Conservation (phyloP, 2,113 vertebrate species). For the Erpornis zantholeuca region DNA sequence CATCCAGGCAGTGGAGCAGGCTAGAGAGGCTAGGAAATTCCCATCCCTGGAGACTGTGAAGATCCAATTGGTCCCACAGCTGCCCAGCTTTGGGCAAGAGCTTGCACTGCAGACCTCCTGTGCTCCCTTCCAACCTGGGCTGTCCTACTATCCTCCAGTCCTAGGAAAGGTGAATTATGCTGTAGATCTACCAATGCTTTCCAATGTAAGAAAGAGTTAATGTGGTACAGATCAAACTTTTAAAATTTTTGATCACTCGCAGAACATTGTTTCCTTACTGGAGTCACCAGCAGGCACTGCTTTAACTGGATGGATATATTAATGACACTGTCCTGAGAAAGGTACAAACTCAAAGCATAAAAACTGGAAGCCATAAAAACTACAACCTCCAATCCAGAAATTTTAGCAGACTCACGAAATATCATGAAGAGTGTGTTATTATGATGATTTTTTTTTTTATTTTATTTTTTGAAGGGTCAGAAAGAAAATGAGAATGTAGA, state of each 20-base stretch:
- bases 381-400: not conserved
- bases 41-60: not conserved
- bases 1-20: not conserved
- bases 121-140: not conserved
- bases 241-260: accelerated
- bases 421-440: not conserved
- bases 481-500: not conserved
- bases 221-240: not conserved
- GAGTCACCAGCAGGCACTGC: not conserved
- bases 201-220: not conserved
- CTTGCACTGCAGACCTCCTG: not conserved
- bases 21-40: not conserved
- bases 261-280: not conserved
- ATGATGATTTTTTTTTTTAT: not conserved
- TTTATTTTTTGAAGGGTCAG: not conserved
- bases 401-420: not conserved
- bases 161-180: not conserved
- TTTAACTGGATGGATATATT: not conserved
- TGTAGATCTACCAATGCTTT: not conserved
- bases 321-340: not conserved
- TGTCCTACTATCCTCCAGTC: not conserved
- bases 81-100: not conserved
- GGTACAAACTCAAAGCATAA: not conserved
- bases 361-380: not conserved
- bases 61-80: not conserved